Evolutionary conservation across 2,113 vertebrate genomes (phyloP), one percentile per base, ranked within the genome.

Genomic region (Glaucomys volans): DNA sequence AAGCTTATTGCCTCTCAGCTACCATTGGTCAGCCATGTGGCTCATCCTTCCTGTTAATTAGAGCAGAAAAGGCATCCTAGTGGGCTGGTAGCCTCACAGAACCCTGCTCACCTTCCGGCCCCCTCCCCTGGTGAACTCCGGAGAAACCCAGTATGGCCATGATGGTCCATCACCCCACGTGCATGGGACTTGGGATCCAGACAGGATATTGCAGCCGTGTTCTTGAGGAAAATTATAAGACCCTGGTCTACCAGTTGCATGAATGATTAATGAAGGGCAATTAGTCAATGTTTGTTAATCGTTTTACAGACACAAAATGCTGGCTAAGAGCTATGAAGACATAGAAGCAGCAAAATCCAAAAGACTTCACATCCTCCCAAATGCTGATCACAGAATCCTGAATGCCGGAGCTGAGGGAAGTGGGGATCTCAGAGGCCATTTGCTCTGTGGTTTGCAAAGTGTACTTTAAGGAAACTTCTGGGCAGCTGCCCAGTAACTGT

Each of bases 211-310:
- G 54, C 52, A 77, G 40, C 42, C 0, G 1, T 72, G 59, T 69
- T 97, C 85, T 90, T 92, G 30, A 93, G 95, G 88, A 67, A 94
- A 96, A 94, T 83, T 79, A 57, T 93, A 82, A 71, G 81, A 89
- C 57, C 12, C 76, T 86, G 59, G 50, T 64, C 35, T 92, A 89
- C 76, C 26, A 83, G 95, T 87, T 95, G 71, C 77, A 90, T 96
- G 84, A 97, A 96, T 97, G 97, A 97, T 97, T 97, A 94, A 97
- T 95, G 80, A 96, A 62, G 35, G 47, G 37, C 81, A 97, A 97
- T 97, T 97, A 96, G 83, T 96, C 82, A 96, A 90, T 94, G 76
- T 97, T 96, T 84, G 83, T 95, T 96, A 96, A 97, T 92, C 5
- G 0, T 84, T 97, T 96, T 96, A 87, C 30, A 97, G 83, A 90